Base-by-base conservation (phyloP, 1,140 invertebrate genomes). In the Rhyacophila brunnea region DNA sequence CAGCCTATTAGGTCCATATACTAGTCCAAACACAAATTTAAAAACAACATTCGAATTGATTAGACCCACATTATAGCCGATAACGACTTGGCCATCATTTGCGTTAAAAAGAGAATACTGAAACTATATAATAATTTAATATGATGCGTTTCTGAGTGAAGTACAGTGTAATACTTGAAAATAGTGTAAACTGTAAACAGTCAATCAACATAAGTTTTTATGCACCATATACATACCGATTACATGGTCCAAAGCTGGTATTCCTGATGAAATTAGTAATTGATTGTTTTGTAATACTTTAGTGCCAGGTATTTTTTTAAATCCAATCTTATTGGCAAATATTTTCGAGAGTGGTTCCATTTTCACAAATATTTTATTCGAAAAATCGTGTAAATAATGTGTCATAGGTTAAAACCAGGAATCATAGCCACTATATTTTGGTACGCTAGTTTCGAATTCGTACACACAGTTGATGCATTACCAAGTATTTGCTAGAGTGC, bases 191-290 rank as follows among this genome's bases (percentile, higher is more conserved):
- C 60, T 56, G 64, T 49, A 59, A 58, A 20, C 60, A 47, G 49
- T 56, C 43, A 63, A 60, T 53, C 53, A 42, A 36, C 32, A 49
- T 46, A 53, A 18, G 48, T 51, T 36, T 38, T 32, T 2, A 54
- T 44, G 20, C 20, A 50, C 36, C 10, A 38, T 43, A 46, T 35
- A 60, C 62, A 59, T 66, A 84, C 87, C 86, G 65, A 88, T 74
- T 54, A 87, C 70, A 70, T 81, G 74, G 74, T 88, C 87, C 36
- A 89, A 66, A 2, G 86, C 87, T 20, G 85, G 85, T 65, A 88
- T 82, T 36, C 87, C 87, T 38, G 84, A 82, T 1, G 87, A 89
- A 44, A 86, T 67, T 2, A 64, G 28, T 11, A 55, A 23, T 59
- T 59, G 56, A 34, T 56, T 59, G 20, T 59, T 64, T 45, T 64